Evolutionary conservation across 1,140 invertebrate genomes (phyloP).

Genomic region (Drosophila tropicalis): DNA sequence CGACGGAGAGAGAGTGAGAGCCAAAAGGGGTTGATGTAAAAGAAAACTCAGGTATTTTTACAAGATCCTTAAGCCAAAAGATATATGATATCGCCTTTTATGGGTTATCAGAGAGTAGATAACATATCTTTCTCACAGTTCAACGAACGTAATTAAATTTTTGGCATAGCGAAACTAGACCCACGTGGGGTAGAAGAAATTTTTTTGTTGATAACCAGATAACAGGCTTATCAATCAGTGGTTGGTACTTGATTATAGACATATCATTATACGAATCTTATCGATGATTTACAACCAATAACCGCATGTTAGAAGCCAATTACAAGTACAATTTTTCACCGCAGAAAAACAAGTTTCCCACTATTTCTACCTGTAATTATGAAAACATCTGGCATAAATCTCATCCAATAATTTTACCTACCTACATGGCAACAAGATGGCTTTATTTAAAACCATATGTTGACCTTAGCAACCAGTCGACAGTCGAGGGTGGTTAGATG

Average conservation of each 20-base stretch:
- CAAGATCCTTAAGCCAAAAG: not conserved
- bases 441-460: conserved; percentile 24
- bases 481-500: conserved; percentile 19
- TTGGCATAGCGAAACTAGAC: not conserved
- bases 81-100: not conserved
- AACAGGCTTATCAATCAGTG: not conserved
- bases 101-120: not conserved
- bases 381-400: conserved; percentile 62
- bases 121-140: conserved; percentile 2
- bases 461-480: conserved; percentile 24
- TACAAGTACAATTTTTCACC: conserved; percentile 20
- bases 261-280: conserved; percentile 27
- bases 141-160: conserved; percentile 34
- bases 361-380: conserved; percentile 52
- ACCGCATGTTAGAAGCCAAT: conserved; percentile 17
- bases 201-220: conserved; percentile 6
- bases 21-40: not conserved
- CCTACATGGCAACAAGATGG: conserved; percentile 9
- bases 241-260: conserved; percentile 27
- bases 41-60: not conserved
- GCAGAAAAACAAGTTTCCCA: conserved; percentile 14
- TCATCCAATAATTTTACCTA: conserved; percentile 26
- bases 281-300: conserved; percentile 1
- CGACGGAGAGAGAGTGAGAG: not conserved
- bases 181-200: conserved; percentile 2